Percentiles rank a stretch among this genome's conserved stretches.
phyloP scores from a whole-genome alignment of 2,797 vertebrate genomes.

The Amblyopsis hoosieri region DNA sequence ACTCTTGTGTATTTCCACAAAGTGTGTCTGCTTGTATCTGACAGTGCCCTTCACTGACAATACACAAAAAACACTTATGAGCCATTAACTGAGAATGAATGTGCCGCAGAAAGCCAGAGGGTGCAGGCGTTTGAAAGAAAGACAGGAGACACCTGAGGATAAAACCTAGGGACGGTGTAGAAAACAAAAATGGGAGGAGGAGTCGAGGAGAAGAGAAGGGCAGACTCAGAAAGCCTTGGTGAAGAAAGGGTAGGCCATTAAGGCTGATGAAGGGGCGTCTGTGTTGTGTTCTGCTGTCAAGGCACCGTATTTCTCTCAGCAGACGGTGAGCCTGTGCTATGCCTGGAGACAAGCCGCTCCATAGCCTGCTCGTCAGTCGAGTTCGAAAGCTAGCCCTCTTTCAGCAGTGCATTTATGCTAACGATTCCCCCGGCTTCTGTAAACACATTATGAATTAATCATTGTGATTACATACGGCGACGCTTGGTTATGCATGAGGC shows the following conservation, averaged over 20 bases:
- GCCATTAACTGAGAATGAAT: background rate
- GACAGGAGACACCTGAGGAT: no score
- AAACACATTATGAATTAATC: conserved; percentile 65
- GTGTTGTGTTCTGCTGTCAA: background rate
- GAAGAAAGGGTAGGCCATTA: background rate
- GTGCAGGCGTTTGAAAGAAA: no score
- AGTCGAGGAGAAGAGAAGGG: conserved; percentile 9
- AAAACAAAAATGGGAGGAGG: background rate
- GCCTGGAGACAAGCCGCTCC: background rate
- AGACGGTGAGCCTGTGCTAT: conserved; percentile 2
- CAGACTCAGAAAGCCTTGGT: conserved; percentile 5
- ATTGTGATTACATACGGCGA: conserved; percentile 51
- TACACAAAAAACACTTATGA: conserved; percentile 14
- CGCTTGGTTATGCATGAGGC: conserved; percentile 44
- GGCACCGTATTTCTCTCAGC: background rate
- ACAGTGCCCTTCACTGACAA: background rate
- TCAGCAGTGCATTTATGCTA: conserved; percentile 46
- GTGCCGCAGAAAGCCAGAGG: no score
- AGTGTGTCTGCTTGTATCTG: background rate
- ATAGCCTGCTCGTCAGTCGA: conserved; percentile 12
- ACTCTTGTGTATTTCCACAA: no score
- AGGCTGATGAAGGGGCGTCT: background rate
- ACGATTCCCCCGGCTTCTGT: conserved; percentile 39
- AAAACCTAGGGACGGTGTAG: no score
- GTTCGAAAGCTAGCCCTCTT: conserved; percentile 3